phyloP scores from a whole-genome alignment of 2,888 invertebrate species.

The Cetonia aurata region DNA sequence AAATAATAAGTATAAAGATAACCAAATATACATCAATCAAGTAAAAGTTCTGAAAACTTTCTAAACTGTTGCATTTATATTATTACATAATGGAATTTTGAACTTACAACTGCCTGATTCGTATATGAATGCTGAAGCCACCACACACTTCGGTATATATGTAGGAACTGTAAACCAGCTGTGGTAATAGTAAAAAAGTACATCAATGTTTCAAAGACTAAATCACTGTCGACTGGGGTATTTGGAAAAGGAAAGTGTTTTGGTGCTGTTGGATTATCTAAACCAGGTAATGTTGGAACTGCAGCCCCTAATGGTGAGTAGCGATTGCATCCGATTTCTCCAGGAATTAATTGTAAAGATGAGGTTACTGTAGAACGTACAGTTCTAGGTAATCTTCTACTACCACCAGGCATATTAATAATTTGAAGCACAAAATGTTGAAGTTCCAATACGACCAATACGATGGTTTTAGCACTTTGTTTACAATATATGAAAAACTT shows the following conservation, averaged over 20 bases:
- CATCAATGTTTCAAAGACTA: slow-evolving; percentile 88
- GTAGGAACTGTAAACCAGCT: slow-evolving; percentile 90
- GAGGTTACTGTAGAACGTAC: slow-evolving; percentile 55
- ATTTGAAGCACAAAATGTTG: not conserved
- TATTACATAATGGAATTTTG: not conserved
- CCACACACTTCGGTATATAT: slow-evolving; percentile 96
- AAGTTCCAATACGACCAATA: not conserved
- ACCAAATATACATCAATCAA: slow-evolving; percentile 92
- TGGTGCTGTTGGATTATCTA: slow-evolving; percentile 71
- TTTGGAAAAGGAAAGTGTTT: slow-evolving; percentile 87
- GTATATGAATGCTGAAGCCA: slow-evolving; percentile 96
- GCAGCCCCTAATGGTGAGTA: slow-evolving; percentile 58
- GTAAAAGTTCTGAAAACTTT: slow-evolving; percentile 87
- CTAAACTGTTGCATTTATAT: slow-evolving; percentile 25
- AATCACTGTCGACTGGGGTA: slow-evolving; percentile 82
- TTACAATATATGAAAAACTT: slow-evolving; percentile 16
- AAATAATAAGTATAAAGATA: slow-evolving; percentile 84
- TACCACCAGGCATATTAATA: slow-evolving; percentile 53
- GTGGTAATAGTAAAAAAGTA: slow-evolving; percentile 84
- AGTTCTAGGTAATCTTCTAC: slow-evolving; percentile 57
- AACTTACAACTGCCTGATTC: slow-evolving; percentile 85
- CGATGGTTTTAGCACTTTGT: slow-evolving; percentile 6
- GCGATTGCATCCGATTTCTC: slow-evolving; percentile 55
- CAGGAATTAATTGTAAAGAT: slow-evolving; percentile 56
- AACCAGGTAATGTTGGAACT: slow-evolving; percentile 59